Base-by-base conservation (phyloP, 2,888 invertebrate genomes). In the Diabrotica balteata region DNA sequence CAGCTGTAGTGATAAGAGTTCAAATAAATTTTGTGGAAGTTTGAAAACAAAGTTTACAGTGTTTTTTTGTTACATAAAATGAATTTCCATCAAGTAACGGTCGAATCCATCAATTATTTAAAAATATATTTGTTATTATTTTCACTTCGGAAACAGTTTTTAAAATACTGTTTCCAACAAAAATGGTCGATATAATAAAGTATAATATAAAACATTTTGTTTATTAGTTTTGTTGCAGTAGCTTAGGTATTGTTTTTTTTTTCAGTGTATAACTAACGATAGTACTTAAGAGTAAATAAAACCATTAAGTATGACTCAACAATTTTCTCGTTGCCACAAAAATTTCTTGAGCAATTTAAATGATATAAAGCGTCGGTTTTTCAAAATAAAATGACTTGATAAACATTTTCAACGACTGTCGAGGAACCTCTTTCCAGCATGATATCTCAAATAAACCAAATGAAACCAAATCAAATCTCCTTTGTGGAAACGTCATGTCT, bases 401-500 rank as follows among this genome's bases (percentile, higher is more conserved):
- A 66, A 66, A 62, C 62, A 55, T 53, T 69, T 66, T 50, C 51
- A 44, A 64, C 64, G 64, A 64, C 51, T 52, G 64, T 52, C 51
- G 49, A 51, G 50, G 43, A 63, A 59, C 55, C 55, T 57, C 55
- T 59, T 53, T 66, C 65, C 49, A 2, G 44, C 17, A 11, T 59
- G 66, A 66, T 68, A 72, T 55, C 66, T 51, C 63, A 63, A 58
- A 66, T 60, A 72, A 68, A 69, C 66, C 72, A 78, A 76, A 75
- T 76, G 75, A 76, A 78, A 77, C 75, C 76, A 73, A 78, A 78
- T 78, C 75, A 77, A 76, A 78, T 78, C 76, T 74, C 75, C 75
- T 79, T 79, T 79, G 78, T 78, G 74, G 71, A 76, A 75, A 77
- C 77, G 77, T 78, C 78, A 78, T 77, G 77, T 76, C 75, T 73